Percentiles rank a stretch among this genome's conserved stretches.
phyloP scores from a whole-genome alignment of 2,797 vertebrate species.

The Trachurus trachurus region DNA sequence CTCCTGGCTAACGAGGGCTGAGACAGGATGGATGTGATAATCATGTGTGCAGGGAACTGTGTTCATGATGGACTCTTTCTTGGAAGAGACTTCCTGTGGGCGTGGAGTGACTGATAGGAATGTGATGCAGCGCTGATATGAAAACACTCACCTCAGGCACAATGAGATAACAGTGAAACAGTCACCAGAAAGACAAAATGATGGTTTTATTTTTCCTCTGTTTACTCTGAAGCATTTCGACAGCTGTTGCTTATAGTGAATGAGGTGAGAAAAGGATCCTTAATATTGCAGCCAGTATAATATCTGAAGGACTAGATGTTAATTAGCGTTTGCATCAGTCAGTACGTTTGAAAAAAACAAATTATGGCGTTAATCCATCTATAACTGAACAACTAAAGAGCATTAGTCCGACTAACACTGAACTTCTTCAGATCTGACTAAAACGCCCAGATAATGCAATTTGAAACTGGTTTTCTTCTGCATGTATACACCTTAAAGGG shows the following conservation, averaged over 20 bases:
- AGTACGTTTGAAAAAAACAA: too few species aligned
- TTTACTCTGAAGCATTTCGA: constrained; percentile 3
- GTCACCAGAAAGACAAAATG: neutral
- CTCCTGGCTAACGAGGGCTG: neutral
- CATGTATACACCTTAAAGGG: too few species aligned
- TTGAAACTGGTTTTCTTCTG: too few species aligned
- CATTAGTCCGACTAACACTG: too few species aligned
- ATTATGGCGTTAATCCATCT: too few species aligned
- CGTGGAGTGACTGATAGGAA: constrained; percentile 19
- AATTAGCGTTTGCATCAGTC: too few species aligned
- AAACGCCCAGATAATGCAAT: too few species aligned
- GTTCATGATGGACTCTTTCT: constrained; percentile 31
- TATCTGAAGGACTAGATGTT: neutral
- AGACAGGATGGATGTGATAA: constrained; percentile 4
- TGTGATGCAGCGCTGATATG: constrained; percentile 34
- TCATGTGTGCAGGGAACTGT: neutral
- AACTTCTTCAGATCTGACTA: too few species aligned
- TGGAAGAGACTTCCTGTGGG: constrained; percentile 29
- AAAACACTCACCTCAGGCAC: constrained; percentile 22
- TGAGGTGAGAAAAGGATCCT: neutral
- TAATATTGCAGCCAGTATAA: neutral
- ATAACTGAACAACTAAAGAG: too few species aligned
- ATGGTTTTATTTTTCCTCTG: constrained; percentile 1
- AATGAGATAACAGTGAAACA: neutral
- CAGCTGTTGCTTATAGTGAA: neutral